A percentile compares a stretch with the other conserved stretches of the same genome.
Conservation (phyloP, 2,797 vertebrate genomes). For the Columba guinea region DNA sequence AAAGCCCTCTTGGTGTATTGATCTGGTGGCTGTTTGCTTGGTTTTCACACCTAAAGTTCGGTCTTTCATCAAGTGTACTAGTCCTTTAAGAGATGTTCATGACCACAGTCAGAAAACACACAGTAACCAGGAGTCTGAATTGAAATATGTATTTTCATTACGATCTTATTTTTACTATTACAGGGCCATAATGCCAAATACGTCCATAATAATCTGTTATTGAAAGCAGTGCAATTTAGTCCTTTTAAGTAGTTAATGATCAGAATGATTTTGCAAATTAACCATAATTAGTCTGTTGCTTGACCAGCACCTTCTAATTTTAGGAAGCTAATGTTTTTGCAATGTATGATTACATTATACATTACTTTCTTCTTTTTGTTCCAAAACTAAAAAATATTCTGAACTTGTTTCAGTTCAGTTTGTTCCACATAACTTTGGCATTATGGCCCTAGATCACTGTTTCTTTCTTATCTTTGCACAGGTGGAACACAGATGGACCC, state of each 20-base stretch:
- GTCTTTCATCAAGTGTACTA: not conserved
- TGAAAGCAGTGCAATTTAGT: not conserved
- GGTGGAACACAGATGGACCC: not conserved
- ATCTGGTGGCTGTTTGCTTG: not conserved
- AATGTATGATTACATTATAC: not conserved
- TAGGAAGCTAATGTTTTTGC: not conserved
- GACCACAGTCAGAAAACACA: not conserved
- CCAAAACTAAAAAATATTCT: not conserved
- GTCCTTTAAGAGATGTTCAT: not conserved
- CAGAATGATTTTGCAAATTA: not conserved
- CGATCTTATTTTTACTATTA: not conserved
- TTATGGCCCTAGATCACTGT: not conserved
- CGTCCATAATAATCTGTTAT: not conserved
- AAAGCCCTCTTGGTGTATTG: slow-evolving; percentile 46
- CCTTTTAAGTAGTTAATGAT: not conserved
- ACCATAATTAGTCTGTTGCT: not conserved
- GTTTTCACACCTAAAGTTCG: not conserved
- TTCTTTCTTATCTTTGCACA: not conserved
- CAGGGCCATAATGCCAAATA: not conserved
- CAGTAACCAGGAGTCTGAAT: not conserved
- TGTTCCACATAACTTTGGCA: not conserved
- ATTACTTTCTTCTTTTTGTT: not conserved
- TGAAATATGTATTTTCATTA: not conserved
- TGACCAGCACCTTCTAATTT: not conserved
- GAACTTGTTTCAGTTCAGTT: not conserved